Percentiles rank a stretch among this genome's conserved stretches.
Conservation (phyloP, 2,797 vertebrate species). For the Spinus olivaceus region DNA sequence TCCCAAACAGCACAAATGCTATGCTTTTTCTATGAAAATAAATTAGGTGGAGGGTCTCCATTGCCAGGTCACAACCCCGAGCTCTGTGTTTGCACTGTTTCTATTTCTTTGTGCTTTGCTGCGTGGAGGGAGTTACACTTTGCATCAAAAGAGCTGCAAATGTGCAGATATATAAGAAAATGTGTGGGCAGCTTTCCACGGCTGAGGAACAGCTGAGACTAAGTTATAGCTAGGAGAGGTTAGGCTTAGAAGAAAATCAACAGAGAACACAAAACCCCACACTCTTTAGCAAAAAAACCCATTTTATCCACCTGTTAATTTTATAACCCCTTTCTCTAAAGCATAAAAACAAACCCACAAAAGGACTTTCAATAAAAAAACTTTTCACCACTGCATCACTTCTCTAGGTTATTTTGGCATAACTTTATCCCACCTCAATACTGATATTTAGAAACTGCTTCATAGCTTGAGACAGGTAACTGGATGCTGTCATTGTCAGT, state of each 20-base stretch:
- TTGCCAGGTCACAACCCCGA: accelerated
- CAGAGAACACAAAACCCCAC: background rate
- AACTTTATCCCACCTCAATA: background rate
- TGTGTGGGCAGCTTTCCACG: background rate
- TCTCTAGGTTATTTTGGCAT: background rate
- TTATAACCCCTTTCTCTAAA: background rate
- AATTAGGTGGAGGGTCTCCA: background rate
- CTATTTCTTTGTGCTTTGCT: background rate
- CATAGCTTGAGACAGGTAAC: background rate
- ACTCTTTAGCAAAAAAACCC: background rate
- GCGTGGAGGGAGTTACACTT: background rate
- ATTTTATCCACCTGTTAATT: background rate
- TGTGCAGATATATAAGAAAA: background rate
- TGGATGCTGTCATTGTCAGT: background rate
- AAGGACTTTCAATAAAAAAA: background rate
- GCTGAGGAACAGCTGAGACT: background rate
- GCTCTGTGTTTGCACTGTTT: background rate
- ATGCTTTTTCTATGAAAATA: accelerated
- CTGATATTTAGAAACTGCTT: background rate
- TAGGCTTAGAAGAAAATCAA: background rate
- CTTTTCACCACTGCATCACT: background rate
- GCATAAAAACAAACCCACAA: background rate
- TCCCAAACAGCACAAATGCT: background rate
- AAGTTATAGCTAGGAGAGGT: background rate
- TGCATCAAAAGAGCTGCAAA: background rate